Evolutionary conservation across 2,797 vertebrate species (phyloP).

Genomic region (Macropus fuliginosus): DNA sequence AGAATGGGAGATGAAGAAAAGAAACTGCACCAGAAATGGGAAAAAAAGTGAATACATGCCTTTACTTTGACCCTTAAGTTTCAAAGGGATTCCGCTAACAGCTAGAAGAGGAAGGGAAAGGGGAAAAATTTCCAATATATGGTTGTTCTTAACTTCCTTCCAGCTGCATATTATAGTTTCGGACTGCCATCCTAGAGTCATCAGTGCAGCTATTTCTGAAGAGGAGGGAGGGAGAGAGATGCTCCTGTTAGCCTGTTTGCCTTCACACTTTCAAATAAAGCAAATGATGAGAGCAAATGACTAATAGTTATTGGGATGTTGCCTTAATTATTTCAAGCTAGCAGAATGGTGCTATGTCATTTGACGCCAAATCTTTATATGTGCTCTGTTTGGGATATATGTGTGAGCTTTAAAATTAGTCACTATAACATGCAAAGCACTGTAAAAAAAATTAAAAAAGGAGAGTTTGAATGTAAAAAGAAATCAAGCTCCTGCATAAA

Average conservation of each 20-base stretch:
- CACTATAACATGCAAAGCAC: constrained; percentile 48
- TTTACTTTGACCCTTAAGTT: neutral
- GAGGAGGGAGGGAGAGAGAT: constrained; percentile 45
- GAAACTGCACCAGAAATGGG: neutral
- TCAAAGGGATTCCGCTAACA: neutral
- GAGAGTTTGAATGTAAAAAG: constrained; percentile 50
- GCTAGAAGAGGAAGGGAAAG: neutral
- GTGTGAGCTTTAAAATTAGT: constrained; percentile 69
- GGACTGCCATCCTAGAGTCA: constrained; percentile 9
- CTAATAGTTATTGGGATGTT: constrained; percentile 68
- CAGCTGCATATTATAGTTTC: neutral
- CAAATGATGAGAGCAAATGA: constrained; percentile 61
- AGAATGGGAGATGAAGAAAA: neutral
- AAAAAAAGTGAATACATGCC: neutral
- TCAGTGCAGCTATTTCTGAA: constrained; percentile 51
- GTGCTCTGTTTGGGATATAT: constrained; percentile 56
- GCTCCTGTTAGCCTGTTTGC: constrained; percentile 31
- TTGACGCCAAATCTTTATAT: constrained; percentile 50
- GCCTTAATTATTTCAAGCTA: constrained; percentile 67
- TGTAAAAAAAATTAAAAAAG: constrained; percentile 19
- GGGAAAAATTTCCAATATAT: constrained; percentile 10
- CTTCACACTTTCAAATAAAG: constrained; percentile 67
- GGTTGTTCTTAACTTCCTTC: constrained; percentile 16
- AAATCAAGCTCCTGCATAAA: constrained; percentile 38
- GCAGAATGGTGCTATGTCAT: constrained; percentile 61